Base-by-base conservation (phyloP, 2,888 invertebrate genomes). In the Drosophila pseudotalamancana region DNA sequence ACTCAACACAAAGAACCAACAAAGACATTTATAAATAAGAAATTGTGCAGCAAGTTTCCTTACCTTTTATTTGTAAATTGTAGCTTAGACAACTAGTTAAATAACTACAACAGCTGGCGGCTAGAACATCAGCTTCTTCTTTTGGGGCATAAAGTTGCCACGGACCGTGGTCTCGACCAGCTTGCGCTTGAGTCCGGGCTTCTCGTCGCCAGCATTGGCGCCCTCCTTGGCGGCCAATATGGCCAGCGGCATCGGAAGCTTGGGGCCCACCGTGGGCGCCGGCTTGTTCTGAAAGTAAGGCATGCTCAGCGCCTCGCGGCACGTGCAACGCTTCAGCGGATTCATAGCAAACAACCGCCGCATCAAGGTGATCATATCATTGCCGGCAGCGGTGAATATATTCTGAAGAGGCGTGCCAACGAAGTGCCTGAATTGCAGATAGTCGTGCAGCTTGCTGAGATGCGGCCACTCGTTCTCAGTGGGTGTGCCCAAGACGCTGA, bases 301-400 rank as follows among this genome's bases (percentile, higher is more conserved):
- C 96, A 98, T 96, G 88, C 96, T 94, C 34, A 99, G 92, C 0
- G 97, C 97, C 90, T 96, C 94, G 18, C 95, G 94, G 88, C 97
- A 97, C 35, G 95, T 95, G 81, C 95, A 95, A 53, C 99, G 93
- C 72, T 94, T 94, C 4, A 95, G 92, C 0, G 99, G 99, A 92
- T 97, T 96, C 65, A 98, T 92, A 9, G 95, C 93, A 9, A 99
- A 92, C 54, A 98, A 91, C 53, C 93, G 94, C 35, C 95, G 94
- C 59, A 99, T 92, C 49, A 99, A 92, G 68, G 95, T 94, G 23
- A 99, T 92, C 31, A 99, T 92, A 92, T 99, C 99, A 90, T 98
- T 97, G 0, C 95, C 94, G 1, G 98, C 99, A 1, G 99, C 99
- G 39, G 97, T 97, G 91, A 99, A 99, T 87, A 99, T 98, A 83